phyloP scores from a whole-genome alignment of 2,113 vertebrate genomes.

The Ciconia stormi region DNA sequence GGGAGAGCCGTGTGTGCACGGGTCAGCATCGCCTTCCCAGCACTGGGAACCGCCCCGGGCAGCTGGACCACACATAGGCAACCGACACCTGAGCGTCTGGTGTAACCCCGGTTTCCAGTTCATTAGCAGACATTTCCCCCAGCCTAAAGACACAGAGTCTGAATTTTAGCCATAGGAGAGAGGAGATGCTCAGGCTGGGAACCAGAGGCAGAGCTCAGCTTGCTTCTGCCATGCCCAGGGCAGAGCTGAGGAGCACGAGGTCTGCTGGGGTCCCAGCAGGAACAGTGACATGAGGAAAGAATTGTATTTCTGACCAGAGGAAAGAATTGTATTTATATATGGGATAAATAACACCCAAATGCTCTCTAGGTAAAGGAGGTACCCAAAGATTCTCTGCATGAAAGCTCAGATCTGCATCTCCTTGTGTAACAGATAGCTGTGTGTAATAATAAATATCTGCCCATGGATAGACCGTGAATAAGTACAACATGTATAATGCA shows the following conservation, averaged over 20 bases:
- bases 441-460: neutral
- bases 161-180: neutral
- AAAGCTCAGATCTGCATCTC: neutral
- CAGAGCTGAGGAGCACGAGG: neutral
- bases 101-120: rapidly evolving
- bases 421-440: neutral
- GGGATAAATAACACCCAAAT: neutral
- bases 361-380: neutral
- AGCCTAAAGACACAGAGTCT: neutral
- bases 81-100: neutral
- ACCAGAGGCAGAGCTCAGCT: rapidly evolving
- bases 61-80: neutral
- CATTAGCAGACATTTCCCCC: neutral
- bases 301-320: rapidly evolving
- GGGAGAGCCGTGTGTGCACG: rapidly evolving
- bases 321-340: rapidly evolving
- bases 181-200: neutral
- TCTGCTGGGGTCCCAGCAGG: neutral
- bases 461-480: neutral
- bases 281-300: neutral
- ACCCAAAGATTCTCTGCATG: neutral
- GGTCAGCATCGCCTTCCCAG: neutral
- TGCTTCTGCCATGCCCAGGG: neutral
- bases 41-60: rapidly evolving
- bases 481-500: neutral